phyloP scores from a whole-genome alignment of 2,888 invertebrate genomes.

The Acrobasis consociella region DNA sequence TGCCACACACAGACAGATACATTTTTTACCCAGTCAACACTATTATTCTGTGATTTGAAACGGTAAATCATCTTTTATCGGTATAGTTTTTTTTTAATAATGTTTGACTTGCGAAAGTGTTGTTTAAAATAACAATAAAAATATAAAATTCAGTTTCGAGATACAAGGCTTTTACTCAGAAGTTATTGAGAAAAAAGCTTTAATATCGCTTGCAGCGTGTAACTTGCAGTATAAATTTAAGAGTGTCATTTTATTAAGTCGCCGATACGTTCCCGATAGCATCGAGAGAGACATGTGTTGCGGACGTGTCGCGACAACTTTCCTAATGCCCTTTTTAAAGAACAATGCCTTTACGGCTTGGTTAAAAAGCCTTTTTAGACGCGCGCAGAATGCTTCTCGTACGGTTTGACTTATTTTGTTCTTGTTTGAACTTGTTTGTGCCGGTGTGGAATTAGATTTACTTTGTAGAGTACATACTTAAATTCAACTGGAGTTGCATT shows the following conservation, averaged over 20 bases:
- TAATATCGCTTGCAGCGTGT: constrained; percentile 28
- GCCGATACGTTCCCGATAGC: constrained; percentile 63
- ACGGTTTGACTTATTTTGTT: constrained; percentile 22
- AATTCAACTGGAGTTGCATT: background rate
- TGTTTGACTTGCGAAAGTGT: too few species aligned
- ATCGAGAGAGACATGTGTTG: constrained; percentile 68
- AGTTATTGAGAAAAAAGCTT: too few species aligned
- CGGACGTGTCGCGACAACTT: constrained; percentile 52
- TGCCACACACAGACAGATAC: too few species aligned
- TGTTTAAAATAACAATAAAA: too few species aligned
- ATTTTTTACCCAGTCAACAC: too few species aligned
- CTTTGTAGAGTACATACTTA: background rate
- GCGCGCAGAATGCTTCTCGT: constrained; percentile 19
- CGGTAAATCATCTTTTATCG: too few species aligned
- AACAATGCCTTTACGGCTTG: constrained; percentile 29
- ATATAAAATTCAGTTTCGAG: too few species aligned
- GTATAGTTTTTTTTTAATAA: too few species aligned
- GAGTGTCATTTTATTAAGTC: constrained; percentile 74
- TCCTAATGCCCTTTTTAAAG: constrained; percentile 30
- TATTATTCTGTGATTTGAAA: too few species aligned
- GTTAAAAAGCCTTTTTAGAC: constrained; percentile 29
- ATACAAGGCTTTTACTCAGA: too few species aligned
- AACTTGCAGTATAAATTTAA: constrained; percentile 36
- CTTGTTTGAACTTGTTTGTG: constrained; percentile 14
- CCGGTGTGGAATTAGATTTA: constrained; percentile 16